Evolutionary conservation across 2,113 vertebrate species (phyloP), one percentile per base, ranked within the genome.

Genomic region (Chaetodon auriga): DNA sequence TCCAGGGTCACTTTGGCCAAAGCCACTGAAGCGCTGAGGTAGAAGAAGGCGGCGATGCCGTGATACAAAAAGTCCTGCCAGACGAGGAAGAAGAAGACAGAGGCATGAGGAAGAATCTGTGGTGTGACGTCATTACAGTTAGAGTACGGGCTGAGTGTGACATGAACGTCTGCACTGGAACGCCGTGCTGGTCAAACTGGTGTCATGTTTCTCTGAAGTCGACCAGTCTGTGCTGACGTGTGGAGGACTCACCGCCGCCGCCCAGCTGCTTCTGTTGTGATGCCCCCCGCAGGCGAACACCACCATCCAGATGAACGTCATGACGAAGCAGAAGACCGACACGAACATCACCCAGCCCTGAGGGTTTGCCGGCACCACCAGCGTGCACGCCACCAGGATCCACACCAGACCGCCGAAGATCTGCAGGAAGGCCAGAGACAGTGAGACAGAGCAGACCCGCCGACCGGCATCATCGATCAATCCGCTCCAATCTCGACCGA

Each of bases 321-420:
- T 55, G 38, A 95, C 5, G 14, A 97, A 97, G 87, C 96, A 97
- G 88, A 96, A 96, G 62, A 97, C 88, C 0, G 96, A 96, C 38
- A 96, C 96, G 1, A 95, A 95, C 95, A 97, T 97, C 60, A 97
- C 96, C 94, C 96, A 97, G 80, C 93, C 96, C 90, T 95, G 96
- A 46, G 95, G 80, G 62, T 96, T 91, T 1, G 62, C 0, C 0
- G 94, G 78, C 0, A 25, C n/a, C 68, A 96, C 95, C 0, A 70
- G 63, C 0, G 95, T 95, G 5, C 93, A 94, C 0, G 96, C 95
- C 4, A 97, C 90, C 66, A 97, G 94, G 89, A 96, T 96, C 96
- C 96, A 97, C 0, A 97, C 96, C 75, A 97, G 94, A 21, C 96
- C 96, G 0, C 96, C 96, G 3, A 96, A 96, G 48, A 95, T 54